These are phyloP conservation scores for Varecia variegata DNA, from an alignment of 2,797 vertebrate genomes.

Conservation along the genomic window DNA sequence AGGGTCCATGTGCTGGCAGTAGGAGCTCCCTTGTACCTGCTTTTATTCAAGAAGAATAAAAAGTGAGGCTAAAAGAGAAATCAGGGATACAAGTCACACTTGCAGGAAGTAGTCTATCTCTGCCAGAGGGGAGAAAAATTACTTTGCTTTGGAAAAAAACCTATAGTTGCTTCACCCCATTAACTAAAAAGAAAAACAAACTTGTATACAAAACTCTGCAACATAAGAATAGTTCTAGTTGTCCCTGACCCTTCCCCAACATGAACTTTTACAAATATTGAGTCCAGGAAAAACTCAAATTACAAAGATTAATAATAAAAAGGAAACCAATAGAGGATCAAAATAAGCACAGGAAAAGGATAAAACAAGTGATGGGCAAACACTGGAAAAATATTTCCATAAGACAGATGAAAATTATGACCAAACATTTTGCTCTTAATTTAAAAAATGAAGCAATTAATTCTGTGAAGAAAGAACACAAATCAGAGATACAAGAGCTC, in stretches of 20 bases:
- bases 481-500: background rate
- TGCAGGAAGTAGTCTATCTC: background rate
- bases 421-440: background rate
- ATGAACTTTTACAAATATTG: background rate
- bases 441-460: background rate
- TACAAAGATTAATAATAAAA: background rate
- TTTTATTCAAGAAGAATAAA: background rate
- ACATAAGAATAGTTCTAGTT: background rate
- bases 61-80: background rate
- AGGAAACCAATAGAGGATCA: background rate
- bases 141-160: constrained; percentile 5
- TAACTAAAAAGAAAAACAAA: constrained; percentile 28
- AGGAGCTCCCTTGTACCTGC: background rate
- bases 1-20: background rate
- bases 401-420: background rate
- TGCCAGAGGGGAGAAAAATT: background rate
- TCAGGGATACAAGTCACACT: background rate
- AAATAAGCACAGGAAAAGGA: background rate
- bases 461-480: background rate
- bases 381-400: background rate
- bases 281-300: background rate
- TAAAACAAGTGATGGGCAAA: background rate
- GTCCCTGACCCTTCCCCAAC: background rate
- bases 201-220: background rate
- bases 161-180: background rate